Evolutionary conservation across 2,113 vertebrate genomes (phyloP), one percentile per base, ranked within the genome.

Genomic region (Colius striatus): DNA sequence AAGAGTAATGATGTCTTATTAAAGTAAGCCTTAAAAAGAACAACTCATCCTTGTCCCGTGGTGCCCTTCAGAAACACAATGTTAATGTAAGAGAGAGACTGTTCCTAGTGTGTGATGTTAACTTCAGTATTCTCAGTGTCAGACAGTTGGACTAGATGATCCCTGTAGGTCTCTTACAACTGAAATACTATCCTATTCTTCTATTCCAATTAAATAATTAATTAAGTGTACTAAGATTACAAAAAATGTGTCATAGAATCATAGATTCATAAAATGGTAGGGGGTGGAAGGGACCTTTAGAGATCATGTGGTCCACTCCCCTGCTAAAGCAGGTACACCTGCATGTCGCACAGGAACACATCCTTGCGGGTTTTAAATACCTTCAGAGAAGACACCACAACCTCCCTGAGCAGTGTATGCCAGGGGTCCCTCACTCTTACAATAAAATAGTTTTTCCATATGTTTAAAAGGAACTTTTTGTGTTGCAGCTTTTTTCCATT

Each of bases 1-100:
- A 87, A 89, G 36, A 78, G 68, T 96, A 96, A 93, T 89, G 93
- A 93, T 92, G 84, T 83, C 87, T 79, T 90, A 85, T 94, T 95
- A 92, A 93, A 93, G 48, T 57, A 88, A 88, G 73, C 81, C 43
- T 41, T 96, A 93, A 93, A 68, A 92, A 90, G 85, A 92, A 78
- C 75, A 72, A 57, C 60, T 96, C 87, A 86, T 97, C 72, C 36
- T 71, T 15, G 20, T 47, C 87, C 85, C 57, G 11, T 74, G 67
- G 10, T 95, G 85, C 85, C 79, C 91, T 92, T 93, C 34, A 79
- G 55, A 95, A 88, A 55, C 65, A 90, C 43, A 75, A 80, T 77
- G 75, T 10, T 90, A 79, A 79, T 90, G 13, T 38, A 53, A 48
- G 15, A 90, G 41, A 87, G 27, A 83, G 34, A 30, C 2, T 85